Percentiles rank a stretch among this genome's conserved stretches.
These are phyloP conservation scores for Gobio occitaniae DNA, from an alignment of 2,797 vertebrate genomes.

Conservation along the genomic window DNA sequence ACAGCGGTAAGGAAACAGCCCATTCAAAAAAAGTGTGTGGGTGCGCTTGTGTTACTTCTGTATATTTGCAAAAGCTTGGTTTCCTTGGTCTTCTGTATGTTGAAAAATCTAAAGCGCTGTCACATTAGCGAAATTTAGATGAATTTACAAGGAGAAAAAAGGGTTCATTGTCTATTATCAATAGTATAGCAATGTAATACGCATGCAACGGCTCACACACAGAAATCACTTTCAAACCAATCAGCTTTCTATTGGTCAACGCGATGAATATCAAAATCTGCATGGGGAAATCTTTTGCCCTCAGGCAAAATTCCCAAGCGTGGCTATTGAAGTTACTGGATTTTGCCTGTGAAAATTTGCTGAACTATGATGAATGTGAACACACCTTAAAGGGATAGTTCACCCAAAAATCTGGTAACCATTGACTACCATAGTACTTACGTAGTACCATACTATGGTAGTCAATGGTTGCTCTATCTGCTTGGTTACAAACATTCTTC, in stretches of 20 bases:
- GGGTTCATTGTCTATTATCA: not conserved
- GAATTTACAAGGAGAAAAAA: not conserved
- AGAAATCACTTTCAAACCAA: not conserved
- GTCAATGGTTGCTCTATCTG: no score
- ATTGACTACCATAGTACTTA: no score
- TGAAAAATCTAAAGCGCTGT: not conserved
- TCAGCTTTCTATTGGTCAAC: not conserved
- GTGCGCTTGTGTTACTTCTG: conserved; percentile 10
- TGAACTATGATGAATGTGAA: not conserved
- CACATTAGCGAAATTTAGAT: not conserved
- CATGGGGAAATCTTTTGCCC: not conserved
- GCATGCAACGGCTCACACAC: not conserved
- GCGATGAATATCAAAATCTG: not conserved
- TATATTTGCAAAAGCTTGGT: conserved; percentile 4
- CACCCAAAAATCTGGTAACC: no score
- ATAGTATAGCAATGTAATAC: not conserved
- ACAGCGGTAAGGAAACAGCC: conserved; percentile 63
- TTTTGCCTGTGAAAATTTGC: not conserved
- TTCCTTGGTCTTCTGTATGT: not conserved
- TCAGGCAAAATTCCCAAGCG: not conserved
- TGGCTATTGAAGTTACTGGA: not conserved
- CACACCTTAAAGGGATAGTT: not conserved
- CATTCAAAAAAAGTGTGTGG: conserved; percentile 26
- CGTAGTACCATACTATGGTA: no score
- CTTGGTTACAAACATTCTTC: no score